Evolutionary conservation across 1,140 invertebrate genomes (phyloP), one percentile per base, ranked within the genome.

Genomic region (Oreohelix idahoensis): DNA sequence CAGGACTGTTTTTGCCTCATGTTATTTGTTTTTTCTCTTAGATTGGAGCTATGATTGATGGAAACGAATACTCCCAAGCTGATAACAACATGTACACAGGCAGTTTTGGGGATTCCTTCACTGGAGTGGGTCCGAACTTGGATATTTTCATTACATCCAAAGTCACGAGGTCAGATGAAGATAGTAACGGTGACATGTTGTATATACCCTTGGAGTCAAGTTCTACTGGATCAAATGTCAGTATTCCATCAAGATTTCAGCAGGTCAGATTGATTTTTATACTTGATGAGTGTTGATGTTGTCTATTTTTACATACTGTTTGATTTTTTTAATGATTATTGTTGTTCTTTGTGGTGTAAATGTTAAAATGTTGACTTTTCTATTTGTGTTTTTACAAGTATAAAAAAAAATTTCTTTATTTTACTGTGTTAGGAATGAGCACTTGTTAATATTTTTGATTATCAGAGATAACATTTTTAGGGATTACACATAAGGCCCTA

Each of bases 91-190:
- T 11, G 13, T 71, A 81, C 45, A 4, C 1, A 0, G 35, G 17
- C 63, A 45, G 38, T 51, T 53, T 29, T 38, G 39, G 29, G 4
- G 66, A 35, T 5, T 38, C 51, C 77, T 66, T 39, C 35, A 39
- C 51, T 4, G 66, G 63, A 17, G 20, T 39, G 17, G 79, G 79
- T 1, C 79, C 79, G 15, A 81, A 81, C 39, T 66, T 81, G n/a
- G 79, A 70, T 39, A 45, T 81, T 45, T 81, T 81, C 32, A 71
- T 81, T 29, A 81, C 79, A 1, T 70, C 51, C 66, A 70, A 81
- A 39, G 36, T 5, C 17, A 15, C 13, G 10, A 4, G 23, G 8
- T 39, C n/a, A 39, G 15, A 42, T 20, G 42, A 74, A 8, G 71
- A 32, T 10, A 39, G 32, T 42, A 74, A 74, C 39, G 71, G 42